phyloP scores from a whole-genome alignment of 2,888 invertebrate genomes.

The Allacma fusca region DNA sequence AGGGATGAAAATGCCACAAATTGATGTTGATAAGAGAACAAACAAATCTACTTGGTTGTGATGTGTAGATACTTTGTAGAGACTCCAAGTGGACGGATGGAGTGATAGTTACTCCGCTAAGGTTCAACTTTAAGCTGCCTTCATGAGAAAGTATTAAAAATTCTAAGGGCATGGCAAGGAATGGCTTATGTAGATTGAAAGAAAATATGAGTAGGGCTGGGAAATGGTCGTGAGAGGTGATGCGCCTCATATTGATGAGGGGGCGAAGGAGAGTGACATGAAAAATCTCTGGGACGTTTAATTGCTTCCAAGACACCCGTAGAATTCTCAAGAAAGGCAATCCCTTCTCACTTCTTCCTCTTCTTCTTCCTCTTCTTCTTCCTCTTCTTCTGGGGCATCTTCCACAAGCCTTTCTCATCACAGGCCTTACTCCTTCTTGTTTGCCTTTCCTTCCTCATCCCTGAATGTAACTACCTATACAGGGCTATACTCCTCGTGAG shows the following conservation, averaged over 20 bases:
- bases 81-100: background rate
- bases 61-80: background rate
- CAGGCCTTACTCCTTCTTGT: too few relatives aligned
- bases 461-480: too few relatives aligned
- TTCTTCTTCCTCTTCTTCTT: background rate
- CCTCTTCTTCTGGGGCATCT: background rate
- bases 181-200: conserved; percentile 62
- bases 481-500: too few relatives aligned
- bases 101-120: background rate
- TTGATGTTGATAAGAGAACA: conserved; percentile 27
- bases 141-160: conserved; percentile 56
- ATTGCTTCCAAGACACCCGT: conserved; percentile 61
- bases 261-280: conserved; percentile 52
- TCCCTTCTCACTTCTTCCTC: background rate
- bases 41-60: background rate
- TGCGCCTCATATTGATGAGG: conserved; percentile 61
- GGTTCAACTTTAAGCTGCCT: conserved; percentile 4
- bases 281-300: conserved; percentile 62
- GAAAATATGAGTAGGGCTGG: conserved; percentile 61
- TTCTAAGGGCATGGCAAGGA: conserved; percentile 58
- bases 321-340: conserved; percentile 59
- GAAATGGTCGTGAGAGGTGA: conserved; percentile 59
- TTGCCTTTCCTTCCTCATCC: too few relatives aligned
- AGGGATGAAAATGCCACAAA: conserved; percentile 24
- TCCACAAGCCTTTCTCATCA: too few relatives aligned